Percentiles rank a stretch among this genome's conserved stretches.
phyloP scores from a whole-genome alignment of 2,797 vertebrate species.

The Cetoscarus ocellatus region DNA sequence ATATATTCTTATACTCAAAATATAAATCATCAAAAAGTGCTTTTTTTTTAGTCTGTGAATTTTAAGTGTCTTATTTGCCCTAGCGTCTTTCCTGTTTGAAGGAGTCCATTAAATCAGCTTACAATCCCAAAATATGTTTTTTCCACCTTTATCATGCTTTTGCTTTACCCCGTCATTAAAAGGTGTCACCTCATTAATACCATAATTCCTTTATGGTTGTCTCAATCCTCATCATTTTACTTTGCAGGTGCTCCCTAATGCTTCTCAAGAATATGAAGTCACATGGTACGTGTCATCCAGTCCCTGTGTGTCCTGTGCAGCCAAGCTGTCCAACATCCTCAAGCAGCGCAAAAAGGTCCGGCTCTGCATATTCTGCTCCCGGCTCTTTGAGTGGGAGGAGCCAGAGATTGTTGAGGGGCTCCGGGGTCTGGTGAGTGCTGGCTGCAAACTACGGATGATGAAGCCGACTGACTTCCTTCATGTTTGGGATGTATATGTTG shows the following conservation, averaged over 20 bases:
- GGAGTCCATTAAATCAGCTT: no score
- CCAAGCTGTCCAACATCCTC: conserved; percentile 86
- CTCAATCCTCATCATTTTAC: not conserved
- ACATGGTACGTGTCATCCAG: conserved; percentile 97
- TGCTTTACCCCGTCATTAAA: no score
- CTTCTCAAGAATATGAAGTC: conserved; percentile 84
- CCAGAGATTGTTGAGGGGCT: conserved; percentile 90
- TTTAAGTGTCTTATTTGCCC: no score
- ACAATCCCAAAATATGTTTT: no score
- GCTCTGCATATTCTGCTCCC: conserved; percentile 90
- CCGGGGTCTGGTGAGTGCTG: conserved; percentile 84
- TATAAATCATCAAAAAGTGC: no score
- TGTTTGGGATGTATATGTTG: conserved; percentile 96
- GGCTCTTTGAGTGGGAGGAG: conserved; percentile 95
- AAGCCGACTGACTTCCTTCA: conserved; percentile 93
- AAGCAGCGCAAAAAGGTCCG: conserved; percentile 85
- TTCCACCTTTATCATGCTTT: no score
- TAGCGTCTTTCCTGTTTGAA: no score
- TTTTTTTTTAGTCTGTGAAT: no score
- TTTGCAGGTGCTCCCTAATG: conserved; percentile 84
- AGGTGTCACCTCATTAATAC: no score
- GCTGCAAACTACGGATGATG: conserved; percentile 96
- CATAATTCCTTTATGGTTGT: not conserved
- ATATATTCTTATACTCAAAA: no score
- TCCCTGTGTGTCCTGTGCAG: conserved; percentile 89